Evolutionary conservation across 2,888 invertebrate species (phyloP).

Genomic region (Strigamia transsilvanica): DNA sequence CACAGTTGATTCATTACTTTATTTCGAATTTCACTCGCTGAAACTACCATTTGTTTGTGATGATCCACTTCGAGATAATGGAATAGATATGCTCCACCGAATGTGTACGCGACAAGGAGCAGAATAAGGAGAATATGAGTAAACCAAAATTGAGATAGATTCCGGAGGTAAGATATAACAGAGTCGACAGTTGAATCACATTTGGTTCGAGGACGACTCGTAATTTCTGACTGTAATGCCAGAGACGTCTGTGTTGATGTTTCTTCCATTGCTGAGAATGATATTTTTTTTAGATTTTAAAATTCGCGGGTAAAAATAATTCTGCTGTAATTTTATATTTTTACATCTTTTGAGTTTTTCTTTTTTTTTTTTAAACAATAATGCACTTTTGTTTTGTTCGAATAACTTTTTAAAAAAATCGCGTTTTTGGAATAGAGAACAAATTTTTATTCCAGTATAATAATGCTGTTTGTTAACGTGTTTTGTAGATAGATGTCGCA

Average conservation of each 20-base stretch:
- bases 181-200: background rate
- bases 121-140: background rate
- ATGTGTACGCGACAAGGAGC: background rate
- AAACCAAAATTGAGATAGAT: background rate
- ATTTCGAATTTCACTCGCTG: background rate
- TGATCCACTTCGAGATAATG: background rate
- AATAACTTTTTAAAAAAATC: too few relatives aligned
- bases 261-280: background rate
- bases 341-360: background rate
- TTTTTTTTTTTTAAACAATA: background rate
- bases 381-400: too few relatives aligned
- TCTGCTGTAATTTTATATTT: background rate
- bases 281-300: background rate
- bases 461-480: too few relatives aligned
- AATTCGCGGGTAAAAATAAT: background rate
- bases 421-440: too few relatives aligned
- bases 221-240: background rate
- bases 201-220: background rate
- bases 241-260: background rate
- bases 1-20: background rate
- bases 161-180: background rate
- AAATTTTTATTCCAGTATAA: too few relatives aligned
- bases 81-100: background rate
- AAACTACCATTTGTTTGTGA: background rate
- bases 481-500: background rate